These are phyloP conservation scores for Cylindroiulus punctatus DNA, from an alignment of 2,888 invertebrate genomes.

Conservation along the genomic window DNA sequence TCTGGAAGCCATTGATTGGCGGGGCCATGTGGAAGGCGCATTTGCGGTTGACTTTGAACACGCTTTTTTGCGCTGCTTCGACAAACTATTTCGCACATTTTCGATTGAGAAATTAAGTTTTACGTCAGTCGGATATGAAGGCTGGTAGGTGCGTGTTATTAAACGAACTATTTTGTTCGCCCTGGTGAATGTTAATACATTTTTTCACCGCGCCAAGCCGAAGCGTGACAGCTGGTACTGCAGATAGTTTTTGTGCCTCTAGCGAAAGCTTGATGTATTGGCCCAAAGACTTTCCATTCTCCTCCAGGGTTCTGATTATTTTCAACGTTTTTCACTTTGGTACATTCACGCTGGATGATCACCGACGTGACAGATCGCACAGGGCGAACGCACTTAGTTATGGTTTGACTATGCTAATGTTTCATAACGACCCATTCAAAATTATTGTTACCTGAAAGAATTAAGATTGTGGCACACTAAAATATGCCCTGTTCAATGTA, in stretches of 20 bases:
- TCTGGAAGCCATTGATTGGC: slow-evolving; percentile 16
- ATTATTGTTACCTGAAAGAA: too few species aligned
- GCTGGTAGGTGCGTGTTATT: slow-evolving; percentile 9
- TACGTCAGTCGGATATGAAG: not conserved
- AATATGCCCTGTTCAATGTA: too few species aligned
- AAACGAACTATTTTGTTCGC: slow-evolving; percentile 18
- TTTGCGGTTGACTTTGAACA: slow-evolving; percentile 18
- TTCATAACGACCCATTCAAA: too few species aligned
- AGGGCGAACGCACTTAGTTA: not conserved
- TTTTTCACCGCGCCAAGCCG: not conserved
- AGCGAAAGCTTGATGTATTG: slow-evolving; percentile 9
- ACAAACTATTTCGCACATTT: slow-evolving; percentile 18
- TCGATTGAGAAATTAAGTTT: slow-evolving; percentile 18
- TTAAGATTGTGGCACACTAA: too few species aligned
- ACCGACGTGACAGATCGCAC: not conserved
- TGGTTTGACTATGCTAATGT: too few species aligned
- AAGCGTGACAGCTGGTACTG: slow-evolving; percentile 1
- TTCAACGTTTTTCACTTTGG: slow-evolving; percentile 2
- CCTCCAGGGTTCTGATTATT: slow-evolving; percentile 10
- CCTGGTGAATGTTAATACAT: slow-evolving; percentile 18
- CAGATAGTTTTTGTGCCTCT: slow-evolving; percentile 5
- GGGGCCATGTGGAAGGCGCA: not conserved
- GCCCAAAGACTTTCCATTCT: not conserved
- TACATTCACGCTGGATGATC: not conserved
- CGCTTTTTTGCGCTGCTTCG: not conserved